These are phyloP conservation scores for human (Homo sapiens) DNA, from an alignment of 2,113 vertebrate species.

Conservation along the genomic window DNA sequence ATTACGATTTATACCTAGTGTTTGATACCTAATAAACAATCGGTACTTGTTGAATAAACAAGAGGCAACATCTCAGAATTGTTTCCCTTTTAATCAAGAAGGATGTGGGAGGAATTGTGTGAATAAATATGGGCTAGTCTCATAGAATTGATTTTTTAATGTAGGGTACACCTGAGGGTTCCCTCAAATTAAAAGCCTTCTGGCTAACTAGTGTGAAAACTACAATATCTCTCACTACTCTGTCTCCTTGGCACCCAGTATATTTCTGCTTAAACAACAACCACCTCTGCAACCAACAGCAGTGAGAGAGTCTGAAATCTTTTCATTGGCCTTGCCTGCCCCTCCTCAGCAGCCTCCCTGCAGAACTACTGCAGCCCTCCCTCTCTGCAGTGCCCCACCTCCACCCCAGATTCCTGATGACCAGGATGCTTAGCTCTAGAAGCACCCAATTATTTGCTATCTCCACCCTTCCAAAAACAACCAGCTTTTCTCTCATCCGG, in stretches of 20 bases:
- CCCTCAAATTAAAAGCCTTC: conserved; percentile 34
- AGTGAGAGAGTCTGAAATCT: conserved; percentile 29
- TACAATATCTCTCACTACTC: neutral
- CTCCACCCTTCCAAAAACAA: conserved; percentile 33
- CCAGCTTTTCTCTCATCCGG: neutral
- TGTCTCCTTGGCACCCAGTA: neutral
- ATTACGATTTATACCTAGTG: neutral
- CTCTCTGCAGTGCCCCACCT: conserved; percentile 58
- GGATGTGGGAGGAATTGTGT: neutral
- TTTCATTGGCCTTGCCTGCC: neutral
- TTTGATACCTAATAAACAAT: conserved; percentile 10
- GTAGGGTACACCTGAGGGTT: neutral
- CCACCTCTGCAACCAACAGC: neutral
- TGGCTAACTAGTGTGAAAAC: neutral
- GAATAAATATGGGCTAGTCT: neutral
- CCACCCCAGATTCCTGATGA: neutral
- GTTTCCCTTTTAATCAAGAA: conserved; percentile 28
- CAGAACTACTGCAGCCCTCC: conserved; percentile 61
- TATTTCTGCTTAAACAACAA: conserved; percentile 2
- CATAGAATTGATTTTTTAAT: conserved; percentile 27
- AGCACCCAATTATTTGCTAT: conserved; percentile 26
- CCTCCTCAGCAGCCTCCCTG: neutral
- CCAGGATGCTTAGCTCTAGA: conserved; percentile 9
- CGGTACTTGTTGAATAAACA: conserved; percentile 62
- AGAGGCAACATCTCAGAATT: neutral